phyloP scores from a whole-genome alignment of 2,113 vertebrate species.

The Mobula birostris region DNA sequence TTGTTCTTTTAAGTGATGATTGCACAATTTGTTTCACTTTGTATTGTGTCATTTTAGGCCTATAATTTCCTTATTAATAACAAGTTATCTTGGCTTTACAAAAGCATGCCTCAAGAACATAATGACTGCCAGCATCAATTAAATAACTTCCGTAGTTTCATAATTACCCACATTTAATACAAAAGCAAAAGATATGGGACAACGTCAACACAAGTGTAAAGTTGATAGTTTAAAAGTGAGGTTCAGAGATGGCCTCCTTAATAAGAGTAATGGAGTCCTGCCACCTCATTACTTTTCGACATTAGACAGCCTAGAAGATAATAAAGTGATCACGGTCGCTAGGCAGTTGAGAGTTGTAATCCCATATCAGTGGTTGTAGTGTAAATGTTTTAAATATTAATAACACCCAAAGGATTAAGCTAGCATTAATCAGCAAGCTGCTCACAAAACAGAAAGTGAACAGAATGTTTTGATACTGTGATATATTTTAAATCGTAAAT shows the following conservation, averaged over 20 bases:
- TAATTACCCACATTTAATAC: neutral
- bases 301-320: slow-evolving; percentile 12
- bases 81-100: neutral
- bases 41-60: neutral
- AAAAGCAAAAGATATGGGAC: neutral
- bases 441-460: slow-evolving; percentile 36
- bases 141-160: neutral
- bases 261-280: neutral
- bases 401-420: slow-evolving; percentile 32
- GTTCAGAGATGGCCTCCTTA: slow-evolving; percentile 33
- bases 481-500: slow-evolving; percentile 29
- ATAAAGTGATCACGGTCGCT: slow-evolving; percentile 27
- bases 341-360: slow-evolving; percentile 35
- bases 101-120: neutral
- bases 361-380: slow-evolving; percentile 22
- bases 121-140: slow-evolving; percentile 16
- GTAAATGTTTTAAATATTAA: slow-evolving; percentile 38
- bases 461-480: slow-evolving; percentile 24
- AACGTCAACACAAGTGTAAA: neutral
- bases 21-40: neutral
- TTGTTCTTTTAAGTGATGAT: neutral
- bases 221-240: slow-evolving; percentile 7
- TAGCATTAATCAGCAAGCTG: slow-evolving; percentile 29
- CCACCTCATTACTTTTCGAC: slow-evolving; percentile 18
- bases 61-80: slow-evolving; percentile 29